Base-by-base conservation (phyloP, 2,113 vertebrate genomes). In the Grus americana region DNA sequence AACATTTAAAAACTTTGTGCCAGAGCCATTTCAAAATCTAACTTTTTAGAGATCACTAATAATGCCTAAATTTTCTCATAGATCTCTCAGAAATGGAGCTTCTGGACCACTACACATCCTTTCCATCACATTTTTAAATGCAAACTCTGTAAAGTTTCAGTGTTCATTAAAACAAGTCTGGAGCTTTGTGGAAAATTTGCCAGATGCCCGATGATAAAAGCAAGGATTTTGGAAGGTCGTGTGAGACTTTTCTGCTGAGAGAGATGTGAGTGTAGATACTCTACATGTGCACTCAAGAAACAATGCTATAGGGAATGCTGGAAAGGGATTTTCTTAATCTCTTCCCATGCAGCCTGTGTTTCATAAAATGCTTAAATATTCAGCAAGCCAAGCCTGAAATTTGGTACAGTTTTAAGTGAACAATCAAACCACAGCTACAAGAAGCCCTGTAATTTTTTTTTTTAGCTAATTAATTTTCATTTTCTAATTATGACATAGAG, bases 321-420 rank as follows among this genome's bases (percentile, higher is more conserved):
- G n/a, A 83, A 83, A 86, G 47, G 15, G 46, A 88, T 92, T 93
- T 95, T 95, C 80, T 87, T 23, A 55, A 42, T 92, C 34, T 55
- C 21, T 73, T 90, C 38, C 36, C 54, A 3, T 84, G 72, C 52
- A 81, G 63, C 12, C 42, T 63, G n/a, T 61, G 30, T 63, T 90
- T 84, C n/a, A 71, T 21, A 74, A 92, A 88, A 74, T 71, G 59
- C 27, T 55, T 76, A 74, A 71, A 63, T 72, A 87, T 68, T 67
- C 47, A 89, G 15, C 24, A 87, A 46, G 20, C 62, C 66, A 86
- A 76, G 54, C 14, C 38, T 78, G 19, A 52, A 73, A 63, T 74
- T 47, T 49, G 30, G 6, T 74, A 47, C 42, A 36, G 50, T 18
- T 93, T 80, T 52, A 92, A 62, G 32, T 55, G 26, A 86, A 63